Evolutionary conservation across 2,113 vertebrate species (phyloP).

Genomic region (Orcinus orca): DNA sequence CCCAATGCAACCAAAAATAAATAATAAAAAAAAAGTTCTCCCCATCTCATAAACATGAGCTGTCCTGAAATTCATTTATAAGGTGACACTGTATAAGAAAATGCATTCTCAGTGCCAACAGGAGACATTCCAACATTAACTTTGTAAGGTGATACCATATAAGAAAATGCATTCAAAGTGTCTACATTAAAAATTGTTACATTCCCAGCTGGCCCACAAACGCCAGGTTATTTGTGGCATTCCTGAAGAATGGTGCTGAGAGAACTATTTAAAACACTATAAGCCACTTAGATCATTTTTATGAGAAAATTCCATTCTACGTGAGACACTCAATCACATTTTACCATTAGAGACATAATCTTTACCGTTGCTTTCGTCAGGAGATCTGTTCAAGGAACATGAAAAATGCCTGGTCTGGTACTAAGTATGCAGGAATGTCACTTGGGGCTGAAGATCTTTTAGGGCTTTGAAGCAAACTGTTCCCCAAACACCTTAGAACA

Average conservation of each 20-base stretch:
- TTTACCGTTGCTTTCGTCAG: conserved; percentile 18
- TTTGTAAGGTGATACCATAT: conserved; percentile 42
- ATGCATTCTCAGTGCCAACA: neutral
- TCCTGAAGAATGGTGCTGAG: conserved; percentile 27
- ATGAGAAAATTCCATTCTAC: conserved; percentile 50
- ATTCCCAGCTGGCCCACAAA: conserved; percentile 49
- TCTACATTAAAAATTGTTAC: conserved; percentile 44
- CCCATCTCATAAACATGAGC: conserved; percentile 18
- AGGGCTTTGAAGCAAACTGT: conserved; percentile 21
- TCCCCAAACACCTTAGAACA: neutral
- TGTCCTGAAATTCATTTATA: conserved; percentile 18
- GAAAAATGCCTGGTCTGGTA: conserved; percentile 7
- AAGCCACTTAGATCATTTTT: conserved; percentile 54
- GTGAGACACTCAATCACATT: conserved; percentile 39
- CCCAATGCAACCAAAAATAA: too few relatives aligned
- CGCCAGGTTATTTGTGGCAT: conserved; percentile 16
- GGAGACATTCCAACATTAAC: conserved; percentile 23
- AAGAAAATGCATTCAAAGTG: conserved; percentile 36
- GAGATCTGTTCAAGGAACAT: conserved; percentile 14
- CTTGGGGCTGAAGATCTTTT: neutral
- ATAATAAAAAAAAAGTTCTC: neutral
- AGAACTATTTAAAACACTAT: conserved; percentile 55
- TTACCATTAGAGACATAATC: conserved; percentile 39
- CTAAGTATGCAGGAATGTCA: neutral
- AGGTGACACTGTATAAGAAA: conserved; percentile 35